Percentiles rank a stretch among this genome's conserved stretches.
Conservation (phyloP, 2,113 vertebrate genomes). For the Megaceryle torquata region DNA sequence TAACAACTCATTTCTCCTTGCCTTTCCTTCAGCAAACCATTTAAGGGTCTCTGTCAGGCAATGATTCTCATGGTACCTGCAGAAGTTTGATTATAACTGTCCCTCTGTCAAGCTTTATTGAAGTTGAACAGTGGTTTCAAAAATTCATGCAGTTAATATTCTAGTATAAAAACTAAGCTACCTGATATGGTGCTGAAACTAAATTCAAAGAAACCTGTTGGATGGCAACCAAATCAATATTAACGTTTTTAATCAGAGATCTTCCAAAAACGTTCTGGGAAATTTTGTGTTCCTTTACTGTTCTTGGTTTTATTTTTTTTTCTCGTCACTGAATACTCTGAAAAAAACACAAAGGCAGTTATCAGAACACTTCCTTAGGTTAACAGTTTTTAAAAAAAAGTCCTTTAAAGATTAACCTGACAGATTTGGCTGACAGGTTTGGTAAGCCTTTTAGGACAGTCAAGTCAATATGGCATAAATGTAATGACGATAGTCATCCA, state of each 20-base stretch:
- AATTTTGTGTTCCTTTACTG: not conserved
- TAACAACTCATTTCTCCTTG: not conserved
- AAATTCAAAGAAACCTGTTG: not conserved
- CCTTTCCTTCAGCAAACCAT: not conserved
- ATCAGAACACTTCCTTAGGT: not conserved
- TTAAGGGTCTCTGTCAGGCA: not conserved
- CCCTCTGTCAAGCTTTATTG: not conserved
- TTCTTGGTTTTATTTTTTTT: too few relatives aligned
- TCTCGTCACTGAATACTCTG: too few relatives aligned
- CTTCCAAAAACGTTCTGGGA: not conserved
- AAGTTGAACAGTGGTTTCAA: not conserved
- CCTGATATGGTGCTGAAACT: not conserved
- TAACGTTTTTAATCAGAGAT: not conserved
- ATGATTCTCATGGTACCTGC: not conserved
- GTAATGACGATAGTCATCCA: too few relatives aligned
- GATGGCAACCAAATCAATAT: not conserved
- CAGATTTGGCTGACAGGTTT: not conserved
- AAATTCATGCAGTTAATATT: not conserved
- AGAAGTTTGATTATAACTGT: not conserved
- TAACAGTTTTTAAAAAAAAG: not conserved
- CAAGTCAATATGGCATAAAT: not conserved
- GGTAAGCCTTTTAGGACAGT: not conserved
- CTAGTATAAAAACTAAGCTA: not conserved
- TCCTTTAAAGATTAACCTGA: not conserved
- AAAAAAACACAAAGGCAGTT: not conserved